Percentiles rank a stretch among this genome's conserved stretches.
Evolutionary conservation across 2,113 vertebrate species (phyloP).

Genomic region (Perccottus glenii): DNA sequence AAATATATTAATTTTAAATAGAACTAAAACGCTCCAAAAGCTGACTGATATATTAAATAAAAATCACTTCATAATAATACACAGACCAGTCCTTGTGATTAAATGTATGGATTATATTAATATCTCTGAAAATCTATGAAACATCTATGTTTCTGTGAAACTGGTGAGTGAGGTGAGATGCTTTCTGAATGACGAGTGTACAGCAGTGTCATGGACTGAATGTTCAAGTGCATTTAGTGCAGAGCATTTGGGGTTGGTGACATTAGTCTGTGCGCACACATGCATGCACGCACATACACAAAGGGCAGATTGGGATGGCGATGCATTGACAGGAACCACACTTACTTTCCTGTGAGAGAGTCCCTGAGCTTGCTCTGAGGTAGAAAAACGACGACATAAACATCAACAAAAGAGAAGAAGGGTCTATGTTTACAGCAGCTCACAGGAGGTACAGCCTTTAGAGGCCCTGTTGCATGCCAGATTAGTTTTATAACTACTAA

Average conservation of each 20-base stretch:
- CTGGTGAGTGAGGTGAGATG: conserved; percentile 48
- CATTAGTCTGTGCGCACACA: conserved; percentile 14
- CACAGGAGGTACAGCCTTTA: not conserved
- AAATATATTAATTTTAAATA: too few relatives aligned
- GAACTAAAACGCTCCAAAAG: too few relatives aligned
- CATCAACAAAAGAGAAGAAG: conserved; percentile 63
- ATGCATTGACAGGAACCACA: conserved; percentile 79
- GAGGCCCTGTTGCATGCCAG: conserved; percentile 4
- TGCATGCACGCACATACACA: conserved; percentile 60
- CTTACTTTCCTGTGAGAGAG: conserved; percentile 98
- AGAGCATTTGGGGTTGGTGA: conserved; percentile 69
- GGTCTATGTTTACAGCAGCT: conserved; percentile 61
- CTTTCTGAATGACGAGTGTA: conserved; percentile 46
- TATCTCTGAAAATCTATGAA: too few relatives aligned
- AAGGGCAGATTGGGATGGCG: conserved; percentile 46
- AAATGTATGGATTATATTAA: too few relatives aligned
- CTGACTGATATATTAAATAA: too few relatives aligned
- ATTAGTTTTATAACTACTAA: not conserved
- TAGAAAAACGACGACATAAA: conserved; percentile 86
- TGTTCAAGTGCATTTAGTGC: conserved; percentile 81
- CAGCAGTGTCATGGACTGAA: conserved; percentile 39
- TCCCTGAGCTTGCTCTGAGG: conserved; percentile 97
- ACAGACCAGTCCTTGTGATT: too few relatives aligned
- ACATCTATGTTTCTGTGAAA: conserved; percentile 13
- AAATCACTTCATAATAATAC: too few relatives aligned